Conservation (phyloP, 2,797 vertebrate species). For the Propithecus deckenii region DNA sequence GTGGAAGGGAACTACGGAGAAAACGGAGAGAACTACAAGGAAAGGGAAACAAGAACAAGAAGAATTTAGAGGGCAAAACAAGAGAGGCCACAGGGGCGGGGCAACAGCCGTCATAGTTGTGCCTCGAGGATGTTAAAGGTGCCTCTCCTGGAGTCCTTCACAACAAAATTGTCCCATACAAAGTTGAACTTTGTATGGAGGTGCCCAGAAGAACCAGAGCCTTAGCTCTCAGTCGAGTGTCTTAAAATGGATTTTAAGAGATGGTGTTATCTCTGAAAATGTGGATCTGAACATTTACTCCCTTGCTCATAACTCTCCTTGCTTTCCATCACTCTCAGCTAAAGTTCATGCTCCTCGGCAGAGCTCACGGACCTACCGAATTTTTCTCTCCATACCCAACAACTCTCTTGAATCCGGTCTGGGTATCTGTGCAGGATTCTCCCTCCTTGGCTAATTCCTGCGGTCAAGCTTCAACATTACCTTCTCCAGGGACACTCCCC, state of each 20-base stretch:
- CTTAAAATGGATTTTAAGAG: neutral
- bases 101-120: rapidly evolving
- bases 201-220: neutral
- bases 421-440: neutral
- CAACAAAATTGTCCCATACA: rapidly evolving
- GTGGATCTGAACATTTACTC: neutral
- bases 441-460: neutral
- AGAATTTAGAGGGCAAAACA: neutral
- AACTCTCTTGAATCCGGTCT: neutral
- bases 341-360: neutral
- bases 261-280: neutral
- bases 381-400: neutral
- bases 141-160: neutral
- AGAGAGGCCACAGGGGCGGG: neutral
- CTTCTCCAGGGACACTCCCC: neutral
- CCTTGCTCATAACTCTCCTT: neutral
- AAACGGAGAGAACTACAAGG: neutral
- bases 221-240: neutral
- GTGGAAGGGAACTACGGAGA: neutral
- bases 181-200: neutral
- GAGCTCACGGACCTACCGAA: neutral
- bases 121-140: neutral
- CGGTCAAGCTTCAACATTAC: neutral
- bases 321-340: too few species aligned
- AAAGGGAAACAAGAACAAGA: neutral